These are phyloP conservation scores for Hypomecis atomaria DNA, from an alignment of 2,888 invertebrate species.

Conservation along the genomic window DNA sequence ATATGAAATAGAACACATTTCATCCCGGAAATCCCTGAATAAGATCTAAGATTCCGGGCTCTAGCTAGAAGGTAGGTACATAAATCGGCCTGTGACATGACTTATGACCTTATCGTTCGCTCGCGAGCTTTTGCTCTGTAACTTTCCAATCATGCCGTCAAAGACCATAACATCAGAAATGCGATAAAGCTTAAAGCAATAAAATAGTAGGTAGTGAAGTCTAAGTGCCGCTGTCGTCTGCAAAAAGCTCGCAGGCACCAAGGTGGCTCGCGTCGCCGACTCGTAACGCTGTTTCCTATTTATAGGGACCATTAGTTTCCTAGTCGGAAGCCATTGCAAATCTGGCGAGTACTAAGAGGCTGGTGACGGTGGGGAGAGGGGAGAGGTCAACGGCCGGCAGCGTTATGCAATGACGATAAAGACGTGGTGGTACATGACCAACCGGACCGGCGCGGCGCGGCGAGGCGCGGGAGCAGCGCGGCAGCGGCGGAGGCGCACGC, in stretches of 20 bases:
- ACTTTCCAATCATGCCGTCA: background rate
- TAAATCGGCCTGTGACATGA: too few relatives aligned
- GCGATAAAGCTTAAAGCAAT: background rate
- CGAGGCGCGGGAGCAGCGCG: background rate
- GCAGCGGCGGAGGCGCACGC: slow-evolving; percentile 38
- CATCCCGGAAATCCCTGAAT: too few relatives aligned
- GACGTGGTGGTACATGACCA: slow-evolving; percentile 40
- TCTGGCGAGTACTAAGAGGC: slow-evolving; percentile 20
- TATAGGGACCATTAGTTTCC: slow-evolving; percentile 43
- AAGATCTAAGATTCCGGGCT: too few relatives aligned
- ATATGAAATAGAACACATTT: too few relatives aligned
- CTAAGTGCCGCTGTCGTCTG: background rate
- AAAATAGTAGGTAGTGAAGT: background rate
- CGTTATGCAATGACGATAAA: slow-evolving; percentile 52
- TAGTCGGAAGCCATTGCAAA: slow-evolving; percentile 50
- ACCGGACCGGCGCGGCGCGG: slow-evolving; percentile 15
- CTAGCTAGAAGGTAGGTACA: too few relatives aligned
- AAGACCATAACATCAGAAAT: background rate
- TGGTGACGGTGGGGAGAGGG: slow-evolving; percentile 16
- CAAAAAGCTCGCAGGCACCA: slow-evolving; percentile 3
- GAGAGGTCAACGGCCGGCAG: slow-evolving; percentile 40
- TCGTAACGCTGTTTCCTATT: slow-evolving; percentile 34
- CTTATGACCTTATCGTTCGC: too few relatives aligned
- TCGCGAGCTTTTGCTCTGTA: too few relatives aligned
- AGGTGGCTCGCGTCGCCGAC: slow-evolving; percentile 2